These are phyloP conservation scores for Drosophila tanythrix DNA, from an alignment of 2,888 invertebrate species.

Conservation along the genomic window DNA sequence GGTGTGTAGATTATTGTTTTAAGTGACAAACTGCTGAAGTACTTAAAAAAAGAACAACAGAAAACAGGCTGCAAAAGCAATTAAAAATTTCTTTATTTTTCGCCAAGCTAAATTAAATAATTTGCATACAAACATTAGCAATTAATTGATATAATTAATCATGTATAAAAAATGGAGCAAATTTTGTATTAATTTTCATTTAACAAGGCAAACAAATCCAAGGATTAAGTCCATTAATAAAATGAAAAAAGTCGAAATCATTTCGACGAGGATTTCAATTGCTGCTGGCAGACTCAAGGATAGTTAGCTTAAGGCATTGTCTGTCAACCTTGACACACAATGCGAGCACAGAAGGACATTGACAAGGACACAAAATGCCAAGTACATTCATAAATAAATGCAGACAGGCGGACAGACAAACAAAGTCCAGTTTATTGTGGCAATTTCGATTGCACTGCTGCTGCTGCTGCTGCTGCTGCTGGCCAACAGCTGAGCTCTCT, in stretches of 20 bases:
- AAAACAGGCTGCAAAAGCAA: not conserved
- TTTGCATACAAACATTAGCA: not conserved
- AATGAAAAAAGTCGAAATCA: not conserved
- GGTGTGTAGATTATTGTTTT: not conserved
- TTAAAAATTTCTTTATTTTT: not conserved
- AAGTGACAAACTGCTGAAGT: not conserved
- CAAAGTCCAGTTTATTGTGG: not conserved
- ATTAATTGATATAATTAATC: not conserved
- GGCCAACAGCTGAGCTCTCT: not conserved
- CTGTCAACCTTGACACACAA: slow-evolving; percentile 1
- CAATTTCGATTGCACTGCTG: not conserved
- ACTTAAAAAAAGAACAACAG: not conserved
- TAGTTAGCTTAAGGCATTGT: not conserved
- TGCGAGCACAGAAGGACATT: not conserved
- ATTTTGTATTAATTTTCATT: too few species aligned
- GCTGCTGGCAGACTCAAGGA: not conserved
- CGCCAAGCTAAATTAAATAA: not conserved
- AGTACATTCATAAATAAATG: not conserved
- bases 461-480: not conserved
- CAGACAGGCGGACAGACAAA: not conserved
- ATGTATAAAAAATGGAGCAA: too few species aligned
- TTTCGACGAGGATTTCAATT: not conserved
- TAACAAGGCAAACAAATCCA: not conserved
- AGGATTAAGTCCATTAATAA: not conserved
- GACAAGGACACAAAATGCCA: not conserved